A percentile compares a stretch with the other conserved stretches of the same genome.
Conservation (phyloP, 2,113 vertebrate species). For the Malurus elegans region DNA sequence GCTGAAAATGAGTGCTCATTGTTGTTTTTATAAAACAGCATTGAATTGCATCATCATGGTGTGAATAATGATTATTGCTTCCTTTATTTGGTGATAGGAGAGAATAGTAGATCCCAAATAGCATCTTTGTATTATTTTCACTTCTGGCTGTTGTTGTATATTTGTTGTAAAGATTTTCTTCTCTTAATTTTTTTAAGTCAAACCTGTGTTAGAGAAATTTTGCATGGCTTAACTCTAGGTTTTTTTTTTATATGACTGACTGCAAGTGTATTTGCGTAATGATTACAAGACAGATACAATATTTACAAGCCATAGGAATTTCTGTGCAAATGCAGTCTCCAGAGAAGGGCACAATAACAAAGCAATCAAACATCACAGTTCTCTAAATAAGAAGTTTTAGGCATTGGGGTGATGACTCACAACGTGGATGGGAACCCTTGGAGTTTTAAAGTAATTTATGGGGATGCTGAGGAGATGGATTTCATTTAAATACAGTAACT, state of each 20-base stretch:
- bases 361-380: conserved; percentile 50
- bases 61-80: conserved; percentile 11
- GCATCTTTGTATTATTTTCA: not conserved
- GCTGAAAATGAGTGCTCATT: not conserved
- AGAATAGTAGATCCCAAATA: not conserved
- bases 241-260: conserved; percentile 9
- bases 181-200: conserved; percentile 7
- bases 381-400: conserved; percentile 34
- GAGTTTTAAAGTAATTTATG: conserved; percentile 67
- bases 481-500: conserved; percentile 66
- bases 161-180: not conserved
- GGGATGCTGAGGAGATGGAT: conserved; percentile 48
- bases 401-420: conserved; percentile 37
- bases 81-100: not conserved
- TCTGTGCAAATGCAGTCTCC: conserved; percentile 55
- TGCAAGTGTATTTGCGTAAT: conserved; percentile 56
- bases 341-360: conserved; percentile 60
- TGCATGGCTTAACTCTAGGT: not conserved
- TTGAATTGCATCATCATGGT: not conserved
- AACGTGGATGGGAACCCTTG: conserved; percentile 33
- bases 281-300: conserved; percentile 66
- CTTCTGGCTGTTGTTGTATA: not conserved
- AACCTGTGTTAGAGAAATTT: not conserved
- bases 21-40: not conserved
- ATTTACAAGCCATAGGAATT: conserved; percentile 67